Evolutionary conservation across 2,113 vertebrate species (phyloP).

Genomic region (Rhynchopsitta pachyrhyncha): DNA sequence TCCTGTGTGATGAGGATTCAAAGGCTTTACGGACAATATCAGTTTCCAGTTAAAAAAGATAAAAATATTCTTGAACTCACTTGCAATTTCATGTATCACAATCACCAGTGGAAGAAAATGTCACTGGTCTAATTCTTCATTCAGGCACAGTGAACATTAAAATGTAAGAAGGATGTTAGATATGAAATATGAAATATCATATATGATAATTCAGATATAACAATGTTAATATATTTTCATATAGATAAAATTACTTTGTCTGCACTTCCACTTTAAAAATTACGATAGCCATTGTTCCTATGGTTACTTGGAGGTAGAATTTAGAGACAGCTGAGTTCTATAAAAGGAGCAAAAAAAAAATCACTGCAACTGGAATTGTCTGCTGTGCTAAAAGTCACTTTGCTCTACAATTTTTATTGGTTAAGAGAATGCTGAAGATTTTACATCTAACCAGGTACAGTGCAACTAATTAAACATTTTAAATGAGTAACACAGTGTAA

Average conservation of each 20-base stretch:
- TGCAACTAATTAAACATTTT: slow-evolving; percentile 49
- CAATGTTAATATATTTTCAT: slow-evolving; percentile 60
- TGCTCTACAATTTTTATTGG: neutral
- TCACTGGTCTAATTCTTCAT: slow-evolving; percentile 65
- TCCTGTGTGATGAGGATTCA: slow-evolving; percentile 20
- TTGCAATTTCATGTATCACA: slow-evolving; percentile 49
- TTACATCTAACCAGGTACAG: slow-evolving; percentile 12
- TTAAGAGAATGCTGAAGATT: neutral
- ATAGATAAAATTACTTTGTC: slow-evolving; percentile 46
- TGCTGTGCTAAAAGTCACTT: slow-evolving; percentile 20
- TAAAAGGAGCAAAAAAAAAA: slow-evolving; percentile 46
- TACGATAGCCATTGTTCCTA: slow-evolving; percentile 61
- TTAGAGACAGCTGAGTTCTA: slow-evolving; percentile 11
- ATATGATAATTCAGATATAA: slow-evolving; percentile 67
- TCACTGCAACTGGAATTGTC: neutral
- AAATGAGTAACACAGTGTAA: slow-evolving; percentile 8
- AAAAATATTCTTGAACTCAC: neutral
- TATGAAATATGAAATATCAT: slow-evolving; percentile 16
- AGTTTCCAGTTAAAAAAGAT: neutral
- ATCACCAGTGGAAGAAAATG: slow-evolving; percentile 59
- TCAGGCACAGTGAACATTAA: slow-evolving; percentile 47
- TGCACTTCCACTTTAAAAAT: slow-evolving; percentile 64
- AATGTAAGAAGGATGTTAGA: slow-evolving; percentile 49
- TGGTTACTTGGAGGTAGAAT: slow-evolving; percentile 64
- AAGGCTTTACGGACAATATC: slow-evolving; percentile 13